A percentile compares a stretch with the other conserved stretches of the same genome.
These are phyloP conservation scores for Zapus hudsonius DNA, from an alignment of 2,113 vertebrate genomes.

Conservation along the genomic window DNA sequence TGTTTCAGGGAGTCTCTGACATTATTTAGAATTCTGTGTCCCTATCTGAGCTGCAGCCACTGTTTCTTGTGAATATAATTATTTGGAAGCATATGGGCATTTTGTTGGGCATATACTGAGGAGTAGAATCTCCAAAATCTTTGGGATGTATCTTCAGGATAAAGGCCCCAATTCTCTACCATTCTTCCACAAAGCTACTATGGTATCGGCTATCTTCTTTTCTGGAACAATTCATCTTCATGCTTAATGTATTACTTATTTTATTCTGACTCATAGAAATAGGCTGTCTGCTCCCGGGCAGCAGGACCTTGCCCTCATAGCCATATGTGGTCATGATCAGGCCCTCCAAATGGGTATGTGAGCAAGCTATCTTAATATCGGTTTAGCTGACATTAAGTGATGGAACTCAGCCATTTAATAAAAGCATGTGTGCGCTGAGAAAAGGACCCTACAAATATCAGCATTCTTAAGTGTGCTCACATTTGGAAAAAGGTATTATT, in stretches of 20 bases:
- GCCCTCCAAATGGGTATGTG: not conserved
- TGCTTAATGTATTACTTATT: not conserved
- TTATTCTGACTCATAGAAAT: slow-evolving; percentile 1
- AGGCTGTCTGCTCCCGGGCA: not conserved
- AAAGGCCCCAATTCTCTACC: not conserved
- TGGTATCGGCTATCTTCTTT: not conserved
- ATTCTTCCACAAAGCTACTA: not conserved
- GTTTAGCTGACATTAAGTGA: not conserved
- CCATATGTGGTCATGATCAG: not conserved
- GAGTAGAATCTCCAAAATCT: not conserved
- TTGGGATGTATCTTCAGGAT: not conserved
- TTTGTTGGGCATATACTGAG: not conserved
- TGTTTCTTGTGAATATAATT: too few relatives aligned
- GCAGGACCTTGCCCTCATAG: not conserved
- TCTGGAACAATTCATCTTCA: not conserved
- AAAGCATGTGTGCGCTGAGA: not conserved
- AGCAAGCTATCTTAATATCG: not conserved
- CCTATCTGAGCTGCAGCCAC: too few relatives aligned
- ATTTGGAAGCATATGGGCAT: not conserved
- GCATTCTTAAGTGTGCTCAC: not conserved
- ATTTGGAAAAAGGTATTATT: not conserved
- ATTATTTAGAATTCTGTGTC: not conserved
- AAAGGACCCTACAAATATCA: not conserved
- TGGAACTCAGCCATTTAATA: not conserved
- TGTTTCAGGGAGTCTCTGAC: too few relatives aligned